Base-by-base conservation (phyloP, 35 echinoderm and acorn worm species). In the Acanthaster planci region DNA sequence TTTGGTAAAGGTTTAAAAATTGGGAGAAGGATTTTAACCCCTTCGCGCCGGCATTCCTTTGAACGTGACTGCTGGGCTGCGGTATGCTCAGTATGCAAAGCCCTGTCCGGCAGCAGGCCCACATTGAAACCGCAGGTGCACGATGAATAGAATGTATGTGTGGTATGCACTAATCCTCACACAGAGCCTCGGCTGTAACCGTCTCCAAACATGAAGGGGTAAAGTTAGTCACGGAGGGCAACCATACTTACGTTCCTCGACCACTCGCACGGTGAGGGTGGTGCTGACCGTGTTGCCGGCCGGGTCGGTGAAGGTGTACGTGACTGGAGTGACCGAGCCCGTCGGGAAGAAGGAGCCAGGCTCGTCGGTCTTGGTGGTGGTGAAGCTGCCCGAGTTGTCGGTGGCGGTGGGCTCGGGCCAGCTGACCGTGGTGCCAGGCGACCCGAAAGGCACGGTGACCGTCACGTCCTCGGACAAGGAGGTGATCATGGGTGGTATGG, bases 341-440 rank as follows among this genome's bases (percentile, higher is more conserved):
- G 85, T 78, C 3, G 37, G 32, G 82, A 94, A 90, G 88, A 77
- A 81, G 16, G 60, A 53, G 21, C 87, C 92, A 21, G 92, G 92
- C 21, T 29, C 82, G 40, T 86, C 55, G n/a, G 87, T 77, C 0
- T 35, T 51, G 51, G 83, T 60, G 16, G 39, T 4, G 22, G 34
- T 1, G 1, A 31, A 10, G 23, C 22, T 83, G 31, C 82, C 87
- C 23, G 88, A 93, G 79, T 92, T 77, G 84, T 97, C 94, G 9
- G 53, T 92, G 30, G 90, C 90, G 47, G 94, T 97, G 17, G 94
- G 94, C 44, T 86, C 78, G 38, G 37, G 27, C 94, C 94, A 97
- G 9, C 55, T 84, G 17, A 92, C 90, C 27, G 68, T 51, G 7
- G 80, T 76, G 50, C 78, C 68, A 22, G 53, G 50, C 31, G 58